A percentile compares a stretch with the other conserved stretches of the same genome.
These are phyloP conservation scores for Cydia strobilella DNA, from an alignment of 1,140 invertebrate genomes.

Conservation along the genomic window DNA sequence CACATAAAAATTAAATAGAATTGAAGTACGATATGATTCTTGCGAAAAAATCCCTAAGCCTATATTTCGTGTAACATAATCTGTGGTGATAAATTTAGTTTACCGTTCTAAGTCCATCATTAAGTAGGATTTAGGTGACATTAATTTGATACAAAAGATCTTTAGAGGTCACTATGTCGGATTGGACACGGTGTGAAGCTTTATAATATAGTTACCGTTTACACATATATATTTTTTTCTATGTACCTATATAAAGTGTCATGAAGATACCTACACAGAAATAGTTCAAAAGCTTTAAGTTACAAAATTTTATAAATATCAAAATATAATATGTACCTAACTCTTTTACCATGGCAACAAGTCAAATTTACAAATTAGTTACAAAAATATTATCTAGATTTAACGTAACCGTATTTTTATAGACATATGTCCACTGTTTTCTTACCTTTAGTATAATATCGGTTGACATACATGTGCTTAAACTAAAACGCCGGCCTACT, in stretches of 20 bases:
- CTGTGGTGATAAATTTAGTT: constrained; percentile 11
- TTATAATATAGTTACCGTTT: not conserved
- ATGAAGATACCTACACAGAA: too few species aligned
- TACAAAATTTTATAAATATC: too few species aligned
- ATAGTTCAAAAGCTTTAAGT: too few species aligned
- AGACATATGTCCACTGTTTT: too few species aligned
- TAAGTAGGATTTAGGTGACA: constrained; percentile 25
- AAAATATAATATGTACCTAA: too few species aligned
- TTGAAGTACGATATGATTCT: not conserved
- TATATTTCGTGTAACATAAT: constrained; percentile 18
- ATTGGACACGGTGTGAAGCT: not conserved
- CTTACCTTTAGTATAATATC: too few species aligned
- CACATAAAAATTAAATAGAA: constrained; percentile 28
- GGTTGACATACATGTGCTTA: not conserved
- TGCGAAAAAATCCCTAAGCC: not conserved
- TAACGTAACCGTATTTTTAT: too few species aligned
- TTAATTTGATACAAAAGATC: constrained; percentile 4
- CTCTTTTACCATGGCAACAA: too few species aligned
- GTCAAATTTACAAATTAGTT: too few species aligned
- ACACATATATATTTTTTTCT: too few species aligned
- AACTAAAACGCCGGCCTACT: not conserved
- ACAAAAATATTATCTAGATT: too few species aligned
- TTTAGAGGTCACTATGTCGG: not conserved
- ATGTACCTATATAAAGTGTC: too few species aligned
- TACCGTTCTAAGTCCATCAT: constrained; percentile 18